A percentile compares a stretch with the other conserved stretches of the same genome.
phyloP scores from a whole-genome alignment of 2,888 invertebrate genomes.

The Epirrhoe tristata region DNA sequence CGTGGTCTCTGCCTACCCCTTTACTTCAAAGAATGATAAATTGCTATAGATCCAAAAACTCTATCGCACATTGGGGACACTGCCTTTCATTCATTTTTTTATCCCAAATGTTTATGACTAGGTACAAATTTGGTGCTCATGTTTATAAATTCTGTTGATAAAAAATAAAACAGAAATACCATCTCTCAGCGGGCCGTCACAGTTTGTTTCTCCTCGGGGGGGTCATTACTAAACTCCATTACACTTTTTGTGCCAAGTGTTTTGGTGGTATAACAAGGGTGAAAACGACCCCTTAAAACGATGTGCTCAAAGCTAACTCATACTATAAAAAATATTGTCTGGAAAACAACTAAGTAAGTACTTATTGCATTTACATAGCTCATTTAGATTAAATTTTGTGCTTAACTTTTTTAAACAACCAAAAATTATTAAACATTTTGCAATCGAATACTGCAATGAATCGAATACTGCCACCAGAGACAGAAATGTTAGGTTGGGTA shows the following conservation, averaged over 20 bases:
- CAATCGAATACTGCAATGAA: too few relatives aligned
- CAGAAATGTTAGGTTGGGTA: too few relatives aligned
- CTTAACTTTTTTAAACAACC: too few relatives aligned
- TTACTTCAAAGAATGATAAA: too few relatives aligned
- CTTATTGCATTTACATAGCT: too few relatives aligned
- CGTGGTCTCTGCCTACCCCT: too few relatives aligned
- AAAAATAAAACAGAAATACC: constrained; percentile 58
- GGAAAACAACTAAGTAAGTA: constrained; percentile 65
- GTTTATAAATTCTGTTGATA: constrained; percentile 31
- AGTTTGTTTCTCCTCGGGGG: constrained; percentile 73
- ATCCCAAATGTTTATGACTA: not conserved
- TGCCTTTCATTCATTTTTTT: too few relatives aligned
- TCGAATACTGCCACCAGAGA: too few relatives aligned
- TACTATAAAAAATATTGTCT: constrained; percentile 62
- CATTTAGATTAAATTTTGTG: constrained; percentile 14
- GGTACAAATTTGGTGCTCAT: constrained; percentile 17
- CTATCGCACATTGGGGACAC: too few relatives aligned
- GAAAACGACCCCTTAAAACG: constrained; percentile 82
- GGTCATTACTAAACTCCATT: constrained; percentile 84
- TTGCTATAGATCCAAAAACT: too few relatives aligned
- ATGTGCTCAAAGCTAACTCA: constrained; percentile 65
- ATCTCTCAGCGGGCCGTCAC: constrained; percentile 70
- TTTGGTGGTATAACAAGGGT: constrained; percentile 84
- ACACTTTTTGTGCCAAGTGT: constrained; percentile 85
- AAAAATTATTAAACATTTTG: too few relatives aligned